Base-by-base conservation (phyloP, 2,113 vertebrate genomes). In the Platycercus adscitus region DNA sequence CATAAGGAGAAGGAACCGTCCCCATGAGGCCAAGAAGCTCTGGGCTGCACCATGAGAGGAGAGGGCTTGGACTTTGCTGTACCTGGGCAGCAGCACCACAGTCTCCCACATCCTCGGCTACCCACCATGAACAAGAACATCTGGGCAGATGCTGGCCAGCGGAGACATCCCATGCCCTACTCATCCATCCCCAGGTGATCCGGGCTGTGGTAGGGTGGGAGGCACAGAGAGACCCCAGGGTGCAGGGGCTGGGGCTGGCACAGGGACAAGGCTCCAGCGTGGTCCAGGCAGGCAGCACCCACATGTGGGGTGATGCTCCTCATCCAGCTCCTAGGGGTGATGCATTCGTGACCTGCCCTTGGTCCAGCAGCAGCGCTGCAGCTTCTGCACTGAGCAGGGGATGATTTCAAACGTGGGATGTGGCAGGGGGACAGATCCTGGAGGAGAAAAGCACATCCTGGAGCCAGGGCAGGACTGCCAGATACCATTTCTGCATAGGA, bases 181-280 rank as follows among this genome's bases (percentile, higher is more conserved):
- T 8, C 29, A 11, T 43, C 41, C 29, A 7, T 43, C 41, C 15
- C 2, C 63, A 63, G 90, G 89, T 63, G 72, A 6, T 10, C 7
- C 0, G 0, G 72, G 60, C 20, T 41, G 41, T 0, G 1, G 44
- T 0, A 1, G 39, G 33, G 35, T 0, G 0, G 25, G 73, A 63
- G 56, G 49, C 73, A 35, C 11, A 3, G n/a, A 0, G 0, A 53
- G 56, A 66, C 21, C 60, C 35, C 16, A 26, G 20, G 20, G 13
- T 28, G 47, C 26, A 31, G 70, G 37, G 33, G 46, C 71, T 85
- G 82, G 47, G 15, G 6, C 20, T 71, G 72, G 14, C 3, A 1
- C 19, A 13, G 53, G 39, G 35, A 35, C 69, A 37, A 20, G 53
- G 44, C n/a, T 87, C 14, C 50, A 58, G n/a, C 7, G 35, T 20